Evolutionary conservation across 1,140 invertebrate genomes (phyloP).

Genomic region (Argopecten irradians): DNA sequence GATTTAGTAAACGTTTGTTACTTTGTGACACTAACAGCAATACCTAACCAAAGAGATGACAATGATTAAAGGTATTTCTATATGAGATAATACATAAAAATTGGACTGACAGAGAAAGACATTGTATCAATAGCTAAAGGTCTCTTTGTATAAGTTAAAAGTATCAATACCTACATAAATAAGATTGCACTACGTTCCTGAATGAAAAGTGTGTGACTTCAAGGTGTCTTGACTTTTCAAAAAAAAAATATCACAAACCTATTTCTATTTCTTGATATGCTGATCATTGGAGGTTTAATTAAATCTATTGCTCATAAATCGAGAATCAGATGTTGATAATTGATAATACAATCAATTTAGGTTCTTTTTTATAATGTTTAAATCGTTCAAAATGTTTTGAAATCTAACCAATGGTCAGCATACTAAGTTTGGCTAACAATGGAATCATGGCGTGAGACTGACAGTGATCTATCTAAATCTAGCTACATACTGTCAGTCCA

Average conservation of each 20-base stretch:
- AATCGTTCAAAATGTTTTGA: neutral
- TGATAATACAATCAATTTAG: too few species aligned
- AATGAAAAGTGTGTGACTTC: neutral
- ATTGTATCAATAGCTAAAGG: neutral
- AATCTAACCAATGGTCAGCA: neutral
- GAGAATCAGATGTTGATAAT: neutral
- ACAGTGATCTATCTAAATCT: neutral
- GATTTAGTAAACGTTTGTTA: neutral
- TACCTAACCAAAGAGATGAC: neutral
- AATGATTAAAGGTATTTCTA: too few species aligned
- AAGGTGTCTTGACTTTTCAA: slow-evolving; percentile 10
- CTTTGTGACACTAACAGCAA: neutral
- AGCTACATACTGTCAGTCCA: neutral
- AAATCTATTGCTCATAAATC: neutral
- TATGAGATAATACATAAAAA: neutral
- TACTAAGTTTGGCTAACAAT: neutral
- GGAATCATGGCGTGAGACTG: neutral
- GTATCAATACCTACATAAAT: neutral
- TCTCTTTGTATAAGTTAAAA: neutral
- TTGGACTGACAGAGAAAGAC: neutral
- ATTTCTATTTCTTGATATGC: neutral
- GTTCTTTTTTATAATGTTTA: too few species aligned
- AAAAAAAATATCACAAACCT: neutral
- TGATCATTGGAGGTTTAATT: neutral
- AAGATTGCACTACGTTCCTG: neutral